Evolutionary conservation across 2,888 invertebrate species (phyloP), one percentile per base, ranked within the genome.

Genomic region (Escarpia spicata): DNA sequence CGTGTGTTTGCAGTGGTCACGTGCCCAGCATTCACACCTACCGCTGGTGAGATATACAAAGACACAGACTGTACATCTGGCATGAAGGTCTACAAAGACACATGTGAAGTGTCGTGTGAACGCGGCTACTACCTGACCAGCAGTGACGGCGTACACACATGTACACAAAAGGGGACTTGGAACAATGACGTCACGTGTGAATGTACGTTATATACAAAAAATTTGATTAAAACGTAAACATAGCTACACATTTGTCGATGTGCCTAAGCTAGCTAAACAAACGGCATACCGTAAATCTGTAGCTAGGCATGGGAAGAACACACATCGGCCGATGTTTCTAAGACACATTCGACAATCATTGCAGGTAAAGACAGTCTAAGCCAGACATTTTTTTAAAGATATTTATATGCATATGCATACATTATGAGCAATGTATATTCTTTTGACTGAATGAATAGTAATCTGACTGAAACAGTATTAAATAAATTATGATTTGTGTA

Each of bases 71-170:
- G 52, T 52, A 52, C 52, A 52, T 52, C 52, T 52, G 52, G 10
- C 9, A 52, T 12, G 52, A 52, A 52, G 52, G 6, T 19, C 2
- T 75, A 75, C 75, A 75, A 26, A 0, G 75, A 75, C 3, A 75
- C 75, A 3, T 75, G 75, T 75, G 75, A 75, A 75, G n/a, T 75
- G 75, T 75, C 75, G 75, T 75, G 75, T 75, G 75, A 75, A 75
- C 26, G 15, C 26, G 75, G 75, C 26, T 75, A 75, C 75, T 19
- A 75, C n/a, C 75, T 75, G 75, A 75, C 75, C 75, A 75, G 75
- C 26, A 75, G 75, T 75, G 75, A 75, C 75, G 75, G 75, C 2
- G 75, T 75, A 75, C 75, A 75, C 26, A 75, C 0, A 6, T 75
- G 75, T 75, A 75, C 75, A 75, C 3, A 75, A 75, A 75, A 75